These are phyloP conservation scores for Discoglossus pictus DNA, from an alignment of 2,797 vertebrate species.

Conservation along the genomic window DNA sequence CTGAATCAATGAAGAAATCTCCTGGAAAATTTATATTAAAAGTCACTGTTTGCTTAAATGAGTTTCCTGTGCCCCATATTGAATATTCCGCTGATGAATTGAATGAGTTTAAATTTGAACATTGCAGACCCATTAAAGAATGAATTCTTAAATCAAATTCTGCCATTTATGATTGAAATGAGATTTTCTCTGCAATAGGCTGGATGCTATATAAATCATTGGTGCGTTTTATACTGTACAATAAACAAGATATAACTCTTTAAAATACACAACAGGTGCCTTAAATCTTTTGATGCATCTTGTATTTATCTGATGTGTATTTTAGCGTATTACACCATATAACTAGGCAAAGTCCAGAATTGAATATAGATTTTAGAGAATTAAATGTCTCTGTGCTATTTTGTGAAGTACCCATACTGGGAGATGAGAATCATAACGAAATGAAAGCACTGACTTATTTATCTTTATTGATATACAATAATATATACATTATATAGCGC, in stretches of 20 bases:
- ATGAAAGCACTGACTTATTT: too few species aligned
- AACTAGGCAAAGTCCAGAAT: conserved; percentile 54
- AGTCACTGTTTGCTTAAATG: conserved; percentile 86
- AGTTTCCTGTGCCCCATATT: conserved; percentile 88
- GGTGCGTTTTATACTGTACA: conserved; percentile 83
- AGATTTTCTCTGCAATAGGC: conserved; percentile 84
- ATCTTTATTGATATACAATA: too few species aligned
- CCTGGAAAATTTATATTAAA: conserved; percentile 99
- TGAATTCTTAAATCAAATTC: conserved; percentile 94
- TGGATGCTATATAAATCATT: conserved; percentile 86
- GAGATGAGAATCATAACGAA: neutral
- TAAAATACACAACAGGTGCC: conserved; percentile 85
- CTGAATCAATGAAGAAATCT: conserved; percentile 98
- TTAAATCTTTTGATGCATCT: conserved; percentile 80
- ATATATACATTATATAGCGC: too few species aligned
- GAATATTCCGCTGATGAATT: conserved; percentile 98
- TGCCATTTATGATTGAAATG: conserved; percentile 97
- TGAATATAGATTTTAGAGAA: conserved; percentile 47
- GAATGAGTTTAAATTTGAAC: conserved; percentile 95
- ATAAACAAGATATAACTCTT: conserved; percentile 93
- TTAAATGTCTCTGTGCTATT: conserved; percentile 12
- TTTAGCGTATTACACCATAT: conserved; percentile 65
- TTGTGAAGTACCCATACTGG: neutral
- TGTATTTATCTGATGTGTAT: conserved; percentile 72
- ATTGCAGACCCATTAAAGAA: conserved; percentile 93